A percentile compares a stretch with the other conserved stretches of the same genome.
Evolutionary conservation across 1,140 invertebrate genomes (phyloP).

Genomic region (Sipha flava): DNA sequence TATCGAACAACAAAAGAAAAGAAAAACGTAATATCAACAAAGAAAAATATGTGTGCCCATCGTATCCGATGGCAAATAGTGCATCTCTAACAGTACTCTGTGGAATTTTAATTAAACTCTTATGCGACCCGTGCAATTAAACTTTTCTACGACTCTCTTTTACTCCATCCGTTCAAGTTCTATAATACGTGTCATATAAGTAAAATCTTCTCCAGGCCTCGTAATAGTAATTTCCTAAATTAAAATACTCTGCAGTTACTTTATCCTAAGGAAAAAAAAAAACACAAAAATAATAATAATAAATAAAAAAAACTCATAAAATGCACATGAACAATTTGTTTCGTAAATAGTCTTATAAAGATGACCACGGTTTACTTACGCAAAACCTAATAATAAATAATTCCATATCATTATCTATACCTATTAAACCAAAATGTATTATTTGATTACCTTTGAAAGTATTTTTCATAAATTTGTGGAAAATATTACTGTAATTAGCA

Average conservation of each 20-base stretch:
- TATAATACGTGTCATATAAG: slow-evolving; percentile 16
- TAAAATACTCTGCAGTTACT: background rate
- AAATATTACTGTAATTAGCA: no score
- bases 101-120: slow-evolving; percentile 22
- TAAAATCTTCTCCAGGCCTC: background rate
- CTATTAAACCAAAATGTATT: no score
- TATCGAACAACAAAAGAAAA: background rate
- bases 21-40: background rate
- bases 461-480: no score
- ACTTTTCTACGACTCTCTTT: background rate
- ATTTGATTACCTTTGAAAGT: no score
- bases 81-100: background rate
- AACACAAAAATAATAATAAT: no score
- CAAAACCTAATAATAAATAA: no score
- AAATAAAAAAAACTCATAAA: background rate
- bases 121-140: background rate
- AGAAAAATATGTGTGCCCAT: background rate
- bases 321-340: background rate
- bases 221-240: background rate
- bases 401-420: no score
- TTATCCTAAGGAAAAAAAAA: no score
- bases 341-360: background rate
- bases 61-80: background rate
- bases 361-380: background rate
- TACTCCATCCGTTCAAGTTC: background rate